A percentile compares a stretch with the other conserved stretches of the same genome.
Evolutionary conservation across 1,140 invertebrate species (phyloP).

Genomic region (Bombyx mori): DNA sequence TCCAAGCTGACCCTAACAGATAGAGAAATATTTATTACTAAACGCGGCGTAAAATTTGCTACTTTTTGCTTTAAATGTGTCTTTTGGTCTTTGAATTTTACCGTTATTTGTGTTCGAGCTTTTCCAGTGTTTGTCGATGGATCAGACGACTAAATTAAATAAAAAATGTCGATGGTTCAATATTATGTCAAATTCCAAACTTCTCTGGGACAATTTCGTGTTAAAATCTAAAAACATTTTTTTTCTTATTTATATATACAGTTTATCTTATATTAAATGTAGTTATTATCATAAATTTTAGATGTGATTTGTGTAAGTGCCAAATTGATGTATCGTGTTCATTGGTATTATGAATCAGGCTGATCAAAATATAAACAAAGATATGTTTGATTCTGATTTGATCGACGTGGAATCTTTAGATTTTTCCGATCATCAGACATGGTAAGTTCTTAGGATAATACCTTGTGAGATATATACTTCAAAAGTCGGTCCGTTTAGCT

Average conservation of each 20-base stretch:
- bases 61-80: neutral
- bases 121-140: conserved; percentile 47
- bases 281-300: conserved; percentile 43
- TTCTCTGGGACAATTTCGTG: conserved; percentile 54
- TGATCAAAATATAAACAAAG: conserved; percentile 71
- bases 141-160: conserved; percentile 3
- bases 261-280: conserved; percentile 50
- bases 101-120: conserved; percentile 44
- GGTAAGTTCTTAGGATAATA: conserved; percentile 29
- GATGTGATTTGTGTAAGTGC: conserved; percentile 59
- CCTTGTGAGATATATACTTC: conserved; percentile 1
- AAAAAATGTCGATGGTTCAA: too few relatives aligned
- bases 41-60: too few relatives aligned
- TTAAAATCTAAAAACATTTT: conserved; percentile 39
- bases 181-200: conserved; percentile 60
- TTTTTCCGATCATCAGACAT: conserved; percentile 64
- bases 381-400: conserved; percentile 66
- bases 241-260: conserved; percentile 53
- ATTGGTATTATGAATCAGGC: conserved; percentile 61
- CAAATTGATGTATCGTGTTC: conserved; percentile 60
- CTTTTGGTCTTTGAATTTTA: conserved; percentile 45
- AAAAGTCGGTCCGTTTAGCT: neutral
- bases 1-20: too few relatives aligned
- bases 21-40: too few relatives aligned
- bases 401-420: conserved; percentile 66